These are phyloP conservation scores for Philereme vetulata DNA, from an alignment of 2,888 invertebrate genomes.

Conservation along the genomic window DNA sequence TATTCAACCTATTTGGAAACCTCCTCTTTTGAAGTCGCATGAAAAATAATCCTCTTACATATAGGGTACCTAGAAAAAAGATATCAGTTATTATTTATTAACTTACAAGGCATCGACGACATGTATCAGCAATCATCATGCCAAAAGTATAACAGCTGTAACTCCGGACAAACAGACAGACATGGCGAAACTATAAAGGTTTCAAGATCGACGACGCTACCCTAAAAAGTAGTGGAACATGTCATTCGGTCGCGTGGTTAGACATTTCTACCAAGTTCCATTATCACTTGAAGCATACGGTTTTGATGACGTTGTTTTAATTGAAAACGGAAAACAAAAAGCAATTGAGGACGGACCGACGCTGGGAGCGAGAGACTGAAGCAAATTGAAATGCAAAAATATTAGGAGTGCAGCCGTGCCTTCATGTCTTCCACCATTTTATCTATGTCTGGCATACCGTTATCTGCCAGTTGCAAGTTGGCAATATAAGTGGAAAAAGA, in stretches of 20 bases:
- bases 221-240: too few relatives aligned
- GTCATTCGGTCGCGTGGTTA: not conserved
- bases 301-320: conserved; percentile 42
- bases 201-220: too few relatives aligned
- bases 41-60: too few relatives aligned
- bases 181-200: too few relatives aligned
- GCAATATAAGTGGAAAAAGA: conserved; percentile 43
- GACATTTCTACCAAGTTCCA: conserved; percentile 19
- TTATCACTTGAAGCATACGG: conserved; percentile 35
- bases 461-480: conserved; percentile 51
- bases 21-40: too few relatives aligned
- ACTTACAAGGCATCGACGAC: too few relatives aligned
- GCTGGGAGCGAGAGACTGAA: conserved; percentile 40
- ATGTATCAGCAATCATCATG: too few relatives aligned
- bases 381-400: conserved; percentile 59
- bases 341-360: conserved; percentile 35
- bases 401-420: conserved; percentile 47
- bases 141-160: too few relatives aligned
- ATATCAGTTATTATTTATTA: too few relatives aligned
- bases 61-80: too few relatives aligned
- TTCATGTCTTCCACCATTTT: conserved; percentile 51
- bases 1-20: too few relatives aligned
- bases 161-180: too few relatives aligned
- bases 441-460: conserved; percentile 52
- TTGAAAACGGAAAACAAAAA: conserved; percentile 50